Conservation (phyloP, 2,888 invertebrate species). For the Amblyteles armatorius region DNA sequence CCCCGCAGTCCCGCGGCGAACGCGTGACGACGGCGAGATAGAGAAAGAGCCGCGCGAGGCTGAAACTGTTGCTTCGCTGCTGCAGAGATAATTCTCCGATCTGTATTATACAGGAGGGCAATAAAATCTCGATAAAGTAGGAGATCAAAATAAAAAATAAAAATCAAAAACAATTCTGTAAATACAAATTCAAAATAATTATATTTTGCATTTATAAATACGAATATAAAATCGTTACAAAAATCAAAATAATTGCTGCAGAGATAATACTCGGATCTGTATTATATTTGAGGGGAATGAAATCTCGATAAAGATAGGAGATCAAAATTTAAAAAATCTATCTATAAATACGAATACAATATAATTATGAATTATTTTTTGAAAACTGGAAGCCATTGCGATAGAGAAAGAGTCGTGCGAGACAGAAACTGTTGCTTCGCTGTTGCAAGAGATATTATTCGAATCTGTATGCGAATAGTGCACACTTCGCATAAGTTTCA, state of each 20-base stretch:
- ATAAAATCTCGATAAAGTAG: not conserved
- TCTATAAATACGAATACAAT: too few relatives aligned
- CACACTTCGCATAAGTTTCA: too few relatives aligned
- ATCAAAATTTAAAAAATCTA: not conserved
- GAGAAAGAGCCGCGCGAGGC: constrained; percentile 6
- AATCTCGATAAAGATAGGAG: not conserved
- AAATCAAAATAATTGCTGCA: not conserved
- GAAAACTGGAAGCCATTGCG: too few relatives aligned
- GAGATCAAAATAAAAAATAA: not conserved
- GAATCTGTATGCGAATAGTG: too few relatives aligned
- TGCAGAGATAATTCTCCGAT: not conserved
- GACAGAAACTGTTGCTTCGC: too few relatives aligned
- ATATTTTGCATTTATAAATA: too few relatives aligned
- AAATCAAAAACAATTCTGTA: too few relatives aligned
- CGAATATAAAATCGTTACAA: too few relatives aligned
- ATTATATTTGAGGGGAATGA: not conserved
- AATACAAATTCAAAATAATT: too few relatives aligned
- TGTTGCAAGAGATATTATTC: too few relatives aligned
- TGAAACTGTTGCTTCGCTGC: not conserved
- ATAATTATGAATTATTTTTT: too few relatives aligned
- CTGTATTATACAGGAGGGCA: not conserved
- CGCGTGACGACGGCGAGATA: constrained; percentile 31
- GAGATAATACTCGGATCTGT: not conserved
- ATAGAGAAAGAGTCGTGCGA: too few relatives aligned
- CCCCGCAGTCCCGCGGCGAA: constrained; percentile 16